phyloP scores from a whole-genome alignment of 2,113 vertebrate genomes.

The Clarias gariepinus region DNA sequence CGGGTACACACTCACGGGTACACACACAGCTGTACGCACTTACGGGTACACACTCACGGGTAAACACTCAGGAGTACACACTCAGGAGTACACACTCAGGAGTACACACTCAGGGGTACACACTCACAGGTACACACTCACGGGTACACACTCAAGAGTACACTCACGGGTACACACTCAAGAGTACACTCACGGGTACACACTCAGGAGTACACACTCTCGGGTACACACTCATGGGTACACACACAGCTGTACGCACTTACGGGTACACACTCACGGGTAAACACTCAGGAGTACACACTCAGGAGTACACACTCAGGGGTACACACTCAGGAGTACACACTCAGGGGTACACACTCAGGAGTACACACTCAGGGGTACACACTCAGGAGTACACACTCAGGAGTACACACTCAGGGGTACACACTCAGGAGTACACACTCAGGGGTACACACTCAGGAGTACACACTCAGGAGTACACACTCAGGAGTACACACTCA shows the following conservation, averaged over 20 bases:
- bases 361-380: neutral
- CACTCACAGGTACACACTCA: neutral
- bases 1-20: neutral
- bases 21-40: neutral
- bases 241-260: neutral
- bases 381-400: neutral
- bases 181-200: neutral
- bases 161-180: neutral
- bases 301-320: neutral
- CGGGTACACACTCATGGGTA: too few relatives aligned
- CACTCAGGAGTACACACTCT: neutral
- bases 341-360: neutral
- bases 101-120: neutral
- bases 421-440: neutral
- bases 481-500: neutral
- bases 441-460: neutral
- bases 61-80: neutral
- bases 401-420: neutral
- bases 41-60: neutral
- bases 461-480: neutral
- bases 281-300: neutral
- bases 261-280: neutral
- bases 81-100: neutral
- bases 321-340: neutral
- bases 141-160: neutral